Evolutionary conservation across 2,113 vertebrate species (phyloP), one percentile per base, ranked within the genome.

Genomic region (Syngnathus floridae): DNA sequence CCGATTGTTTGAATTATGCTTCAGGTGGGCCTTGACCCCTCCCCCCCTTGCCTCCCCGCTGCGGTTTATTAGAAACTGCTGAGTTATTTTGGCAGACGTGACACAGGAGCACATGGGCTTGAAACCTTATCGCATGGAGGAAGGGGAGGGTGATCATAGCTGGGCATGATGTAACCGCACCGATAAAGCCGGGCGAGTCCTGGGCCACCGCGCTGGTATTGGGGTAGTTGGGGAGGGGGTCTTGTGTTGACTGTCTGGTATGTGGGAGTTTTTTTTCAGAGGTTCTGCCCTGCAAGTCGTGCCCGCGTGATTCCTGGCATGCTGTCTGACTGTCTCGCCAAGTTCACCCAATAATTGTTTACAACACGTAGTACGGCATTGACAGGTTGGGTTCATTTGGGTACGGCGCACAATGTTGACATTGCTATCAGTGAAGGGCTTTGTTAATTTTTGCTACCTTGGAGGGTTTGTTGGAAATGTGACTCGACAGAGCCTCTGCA

Each of bases 81-180:
- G 87, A 86, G 84, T 89, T 88, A 89, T 89, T 87, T 87, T 88
- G 88, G 88, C 87, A 86, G 83, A 79, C 75, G 56, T 82, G 69
- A 82, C 77, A 76, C 19, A 38, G 76, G 71, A 84, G 84, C 89
- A 85, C 83, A 82, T 89, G 88, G 82, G 81, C 81, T 80, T 80
- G 82, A 89, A 89, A 88, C 82, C 72, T 79, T 86, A 90, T 89
- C 85, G 73, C 87, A 81, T 73, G 78, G 72, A 75, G 69, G 52
- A 55, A 56, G 68, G 70, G 71, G 55, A 66, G 69, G 69, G 70
- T 48, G 68, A 56, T 87, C 81, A 82, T 83, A 54, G 74, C 73
- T 80, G 10, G 14, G 66, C 75, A 73, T 91, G 90, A 91, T 89
- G 89, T 90, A 88, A 91, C 80, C 71, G 9, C 67, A 87, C 87